These are phyloP conservation scores for Brachyhypopomus gauderio DNA, from an alignment of 2,113 vertebrate species.

Conservation along the genomic window DNA sequence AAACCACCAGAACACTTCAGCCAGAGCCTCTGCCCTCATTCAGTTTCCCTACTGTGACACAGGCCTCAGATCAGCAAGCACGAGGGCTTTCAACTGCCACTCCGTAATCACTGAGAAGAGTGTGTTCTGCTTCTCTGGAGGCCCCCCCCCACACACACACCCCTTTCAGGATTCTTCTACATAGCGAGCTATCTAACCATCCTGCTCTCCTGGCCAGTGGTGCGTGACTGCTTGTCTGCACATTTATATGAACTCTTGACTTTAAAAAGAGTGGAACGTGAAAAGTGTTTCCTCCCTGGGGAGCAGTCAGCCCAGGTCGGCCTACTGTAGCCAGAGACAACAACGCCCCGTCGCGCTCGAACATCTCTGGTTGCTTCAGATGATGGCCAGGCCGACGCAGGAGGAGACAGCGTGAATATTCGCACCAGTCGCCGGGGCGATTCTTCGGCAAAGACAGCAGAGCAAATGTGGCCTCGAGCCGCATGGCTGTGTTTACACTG, in stretches of 20 bases:
- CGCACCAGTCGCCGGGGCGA: too few relatives aligned
- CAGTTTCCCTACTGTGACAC: not conserved
- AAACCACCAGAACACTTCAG: not conserved
- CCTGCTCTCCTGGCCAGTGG: not conserved
- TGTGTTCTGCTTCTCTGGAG: slow-evolving; percentile 4
- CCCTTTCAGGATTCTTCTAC: not conserved
- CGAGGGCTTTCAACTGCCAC: not conserved
- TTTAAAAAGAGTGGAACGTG: too few relatives aligned
- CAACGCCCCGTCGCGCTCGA: too few relatives aligned
- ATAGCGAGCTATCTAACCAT: not conserved
- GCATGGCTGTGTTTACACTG: too few relatives aligned
- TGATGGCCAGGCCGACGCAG: too few relatives aligned
- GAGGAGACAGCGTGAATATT: too few relatives aligned
- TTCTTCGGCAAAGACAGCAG: too few relatives aligned
- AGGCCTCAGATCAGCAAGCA: not conserved
- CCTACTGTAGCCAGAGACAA: too few relatives aligned
- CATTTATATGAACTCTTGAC: not conserved
- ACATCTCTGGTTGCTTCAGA: too few relatives aligned
- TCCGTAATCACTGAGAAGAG: not conserved
- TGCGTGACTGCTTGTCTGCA: not conserved
- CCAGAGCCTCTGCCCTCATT: not conserved
- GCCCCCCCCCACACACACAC: not conserved
- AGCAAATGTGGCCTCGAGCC: too few relatives aligned
- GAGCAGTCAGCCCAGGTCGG: too few relatives aligned
- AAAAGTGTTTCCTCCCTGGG: too few relatives aligned